Evolutionary conservation across 2,888 invertebrate genomes (phyloP), one percentile per base, ranked within the genome.

Genomic region (Eristalis pertinax): DNA sequence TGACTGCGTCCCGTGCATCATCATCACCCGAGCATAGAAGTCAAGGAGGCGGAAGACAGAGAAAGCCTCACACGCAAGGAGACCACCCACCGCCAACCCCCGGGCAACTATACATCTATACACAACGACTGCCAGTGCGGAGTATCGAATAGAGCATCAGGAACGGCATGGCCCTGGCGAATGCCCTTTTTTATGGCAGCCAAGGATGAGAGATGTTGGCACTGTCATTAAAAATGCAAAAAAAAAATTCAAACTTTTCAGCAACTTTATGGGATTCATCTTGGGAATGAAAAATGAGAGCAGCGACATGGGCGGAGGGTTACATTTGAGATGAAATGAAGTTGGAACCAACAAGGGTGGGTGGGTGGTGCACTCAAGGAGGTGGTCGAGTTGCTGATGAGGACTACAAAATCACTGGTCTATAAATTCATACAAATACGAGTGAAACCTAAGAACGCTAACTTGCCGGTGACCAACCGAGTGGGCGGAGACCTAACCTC

Each of bases 341-440:
- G 22, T 19, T 29, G 41, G 19, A 22, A n/a, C 43, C n/a, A 5
- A 0, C 43, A 19, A 50, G 43, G 5, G 43, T 4, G 43, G 15
- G 5, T 5, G 43, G 5, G n/a, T 2, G 43, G 19, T n/a, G 62
- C 79, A 72, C 80, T 62, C 67, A 62, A 13, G 19, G 24, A 26
- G 75, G 65, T 64, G 68, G 50, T 29, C 22, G 56, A 24, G 79
- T 72, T 72, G 62, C 29, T 63, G 74, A 58, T 81, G 80, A 69
- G 75, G 80, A 84, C 84, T 80, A 80, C 80, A 72, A 80, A 84
- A 67, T 65, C 75, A 85, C 72, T 81, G 73, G 41, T 76, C 81
- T 68, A 73, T 77, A 77, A 72, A 80, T 68, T 80, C 67, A 56
- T 76, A 41, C 69, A 79, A 74, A 50, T 69, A 62, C 32, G 32